These are phyloP conservation scores for Marcusenius ussheri DNA, from an alignment of 2,113 vertebrate species.

Conservation along the genomic window DNA sequence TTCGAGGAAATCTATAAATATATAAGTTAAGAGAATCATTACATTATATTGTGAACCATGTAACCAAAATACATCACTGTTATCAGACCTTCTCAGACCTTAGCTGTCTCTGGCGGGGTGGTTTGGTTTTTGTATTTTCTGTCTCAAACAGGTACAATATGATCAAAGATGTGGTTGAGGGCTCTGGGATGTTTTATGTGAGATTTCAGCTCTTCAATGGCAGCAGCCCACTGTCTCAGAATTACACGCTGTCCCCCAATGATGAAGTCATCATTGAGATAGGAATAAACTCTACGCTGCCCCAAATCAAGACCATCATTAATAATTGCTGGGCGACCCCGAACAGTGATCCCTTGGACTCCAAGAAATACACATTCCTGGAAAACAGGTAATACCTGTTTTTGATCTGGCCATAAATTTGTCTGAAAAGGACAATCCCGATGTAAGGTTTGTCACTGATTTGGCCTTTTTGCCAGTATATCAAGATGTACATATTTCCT, in stretches of 20 bases:
- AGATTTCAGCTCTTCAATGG: slow-evolving; percentile 70
- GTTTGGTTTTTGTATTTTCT: neutral
- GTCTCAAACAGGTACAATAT: slow-evolving; percentile 57
- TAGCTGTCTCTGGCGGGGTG: neutral
- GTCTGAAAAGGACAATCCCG: neutral
- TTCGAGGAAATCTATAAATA: neutral
- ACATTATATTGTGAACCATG: neutral
- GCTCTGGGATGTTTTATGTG: slow-evolving; percentile 65
- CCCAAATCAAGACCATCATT: slow-evolving; percentile 70
- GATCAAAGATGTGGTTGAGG: slow-evolving; percentile 62
- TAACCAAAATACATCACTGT: neutral
- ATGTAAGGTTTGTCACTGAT: neutral
- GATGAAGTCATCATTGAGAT: slow-evolving; percentile 73
- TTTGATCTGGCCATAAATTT: neutral
- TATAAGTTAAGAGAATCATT: neutral
- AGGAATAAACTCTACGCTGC: slow-evolving; percentile 60
- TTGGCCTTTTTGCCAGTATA: neutral
- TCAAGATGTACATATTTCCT: neutral
- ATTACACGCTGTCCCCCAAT: slow-evolving; percentile 64
- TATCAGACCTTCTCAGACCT: neutral
- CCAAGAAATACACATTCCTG: slow-evolving; percentile 57
- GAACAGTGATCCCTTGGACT: slow-evolving; percentile 52
- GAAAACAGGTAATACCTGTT: slow-evolving; percentile 62
- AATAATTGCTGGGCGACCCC: slow-evolving; percentile 82
- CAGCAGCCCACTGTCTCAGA: slow-evolving; percentile 60